These are phyloP conservation scores for Triplophysa siluroides DNA, from an alignment of 2,113 vertebrate genomes.

Conservation along the genomic window DNA sequence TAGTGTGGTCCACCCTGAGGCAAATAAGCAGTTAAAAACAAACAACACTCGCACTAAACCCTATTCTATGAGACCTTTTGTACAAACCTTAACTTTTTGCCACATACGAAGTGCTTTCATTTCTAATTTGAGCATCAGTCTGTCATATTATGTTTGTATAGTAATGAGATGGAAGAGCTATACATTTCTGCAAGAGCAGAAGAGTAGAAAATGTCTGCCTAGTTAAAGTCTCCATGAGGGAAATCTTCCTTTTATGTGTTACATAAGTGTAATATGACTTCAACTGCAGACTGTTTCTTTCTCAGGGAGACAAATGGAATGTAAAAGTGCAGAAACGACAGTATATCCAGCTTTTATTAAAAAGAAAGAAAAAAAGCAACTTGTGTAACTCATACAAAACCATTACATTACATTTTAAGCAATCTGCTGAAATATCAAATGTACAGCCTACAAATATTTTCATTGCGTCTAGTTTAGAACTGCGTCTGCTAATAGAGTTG, in stretches of 20 bases:
- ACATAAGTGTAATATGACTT: not conserved
- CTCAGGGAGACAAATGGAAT: not conserved
- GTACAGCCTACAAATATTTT: no score
- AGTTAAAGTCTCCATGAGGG: not conserved
- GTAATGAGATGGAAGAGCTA: not conserved
- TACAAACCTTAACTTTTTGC: not conserved
- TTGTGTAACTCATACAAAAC: no score
- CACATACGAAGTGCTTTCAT: not conserved
- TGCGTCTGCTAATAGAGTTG: no score
- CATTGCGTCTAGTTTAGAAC: no score
- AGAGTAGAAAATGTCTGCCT: not conserved
- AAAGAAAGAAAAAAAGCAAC: not conserved
- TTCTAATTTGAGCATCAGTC: not conserved
- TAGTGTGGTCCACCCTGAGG: slow-evolving; percentile 85
- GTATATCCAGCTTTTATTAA: not conserved
- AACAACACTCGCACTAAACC: no score
- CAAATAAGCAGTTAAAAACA: not conserved
- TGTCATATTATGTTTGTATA: not conserved
- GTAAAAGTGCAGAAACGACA: not conserved
- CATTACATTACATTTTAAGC: no score
- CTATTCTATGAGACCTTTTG: not conserved
- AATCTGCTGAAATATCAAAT: no score
- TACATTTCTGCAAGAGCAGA: not conserved
- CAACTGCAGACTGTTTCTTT: not conserved
- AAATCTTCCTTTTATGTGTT: not conserved